These are phyloP conservation scores for Elachura formosa DNA, from an alignment of 2,113 vertebrate genomes.

Conservation along the genomic window DNA sequence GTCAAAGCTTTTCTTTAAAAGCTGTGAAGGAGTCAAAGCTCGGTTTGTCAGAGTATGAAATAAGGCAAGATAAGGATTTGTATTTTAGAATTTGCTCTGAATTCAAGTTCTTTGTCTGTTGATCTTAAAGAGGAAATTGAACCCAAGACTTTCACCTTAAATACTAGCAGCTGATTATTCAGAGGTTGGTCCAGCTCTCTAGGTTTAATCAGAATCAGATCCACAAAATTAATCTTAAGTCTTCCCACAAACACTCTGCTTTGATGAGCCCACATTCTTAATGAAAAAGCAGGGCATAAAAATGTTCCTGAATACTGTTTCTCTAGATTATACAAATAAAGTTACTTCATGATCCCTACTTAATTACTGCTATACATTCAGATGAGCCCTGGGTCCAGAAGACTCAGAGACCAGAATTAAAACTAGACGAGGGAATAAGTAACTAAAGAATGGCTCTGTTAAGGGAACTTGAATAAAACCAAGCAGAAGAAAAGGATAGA, in stretches of 20 bases:
- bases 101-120: neutral
- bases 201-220: neutral
- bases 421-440: neutral
- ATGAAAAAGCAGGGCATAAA: neutral
- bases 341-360: neutral
- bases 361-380: neutral
- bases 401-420: neutral
- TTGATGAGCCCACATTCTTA: neutral
- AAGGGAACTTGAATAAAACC: neutral
- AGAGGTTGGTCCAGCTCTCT: neutral
- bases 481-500: neutral
- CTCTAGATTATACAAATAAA: neutral
- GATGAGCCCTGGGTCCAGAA: neutral
- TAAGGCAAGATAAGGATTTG: neutral
- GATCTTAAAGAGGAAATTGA: neutral
- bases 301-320: neutral
- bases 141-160: neutral
- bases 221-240: neutral
- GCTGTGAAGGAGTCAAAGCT: neutral
- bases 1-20: neutral
- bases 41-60: neutral
- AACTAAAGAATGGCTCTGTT: neutral
- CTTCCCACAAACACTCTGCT: neutral
- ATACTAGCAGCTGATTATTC: neutral
- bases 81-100: neutral